Evolutionary conservation across 1,140 invertebrate species (phyloP).

Genomic region (Zaprionus capensis): DNA sequence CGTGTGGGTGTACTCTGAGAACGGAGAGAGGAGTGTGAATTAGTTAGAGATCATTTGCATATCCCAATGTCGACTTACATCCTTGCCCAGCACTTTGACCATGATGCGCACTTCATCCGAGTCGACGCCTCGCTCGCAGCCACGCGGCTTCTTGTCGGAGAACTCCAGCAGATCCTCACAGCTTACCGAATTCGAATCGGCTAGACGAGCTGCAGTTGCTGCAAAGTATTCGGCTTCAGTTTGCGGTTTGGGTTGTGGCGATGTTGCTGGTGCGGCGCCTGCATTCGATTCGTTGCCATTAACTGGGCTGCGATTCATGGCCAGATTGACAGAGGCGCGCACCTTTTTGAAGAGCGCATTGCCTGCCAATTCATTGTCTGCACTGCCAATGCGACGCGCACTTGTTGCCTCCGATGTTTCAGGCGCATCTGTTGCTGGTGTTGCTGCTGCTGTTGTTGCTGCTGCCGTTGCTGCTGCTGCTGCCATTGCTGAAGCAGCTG

Average conservation of each 20-base stretch:
- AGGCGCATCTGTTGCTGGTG: conserved; percentile 13
- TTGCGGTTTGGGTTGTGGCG: conserved; percentile 44
- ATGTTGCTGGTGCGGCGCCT: not conserved
- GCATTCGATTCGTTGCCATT: conserved; percentile 26
- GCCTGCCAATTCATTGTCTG: conserved; percentile 78
- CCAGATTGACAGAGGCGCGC: conserved; percentile 75
- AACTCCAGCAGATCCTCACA: conserved; percentile 97
- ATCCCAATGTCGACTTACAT: conserved; percentile 85
- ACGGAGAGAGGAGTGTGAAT: conserved; percentile 2
- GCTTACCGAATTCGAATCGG: conserved; percentile 91
- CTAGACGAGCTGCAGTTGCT: conserved; percentile 72
- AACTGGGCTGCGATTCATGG: conserved; percentile 60
- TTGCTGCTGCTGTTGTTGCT: conserved; percentile 7
- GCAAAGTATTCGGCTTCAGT: conserved; percentile 79
- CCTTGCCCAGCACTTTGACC: conserved; percentile 93
- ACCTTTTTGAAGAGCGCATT: conserved; percentile 84
- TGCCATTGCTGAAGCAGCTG: conserved; percentile 24
- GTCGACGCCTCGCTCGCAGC: conserved; percentile 91
- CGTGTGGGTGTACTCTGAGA: conserved; percentile 90
- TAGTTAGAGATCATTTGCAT: not conserved
- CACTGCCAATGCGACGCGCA: conserved; percentile 37
- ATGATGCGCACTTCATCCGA: conserved; percentile 96
- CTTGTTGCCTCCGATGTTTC: conserved; percentile 15
- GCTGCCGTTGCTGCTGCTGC: conserved; percentile 16
- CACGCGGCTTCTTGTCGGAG: conserved; percentile 92